Base-by-base conservation (phyloP, 2,797 vertebrate genomes). In the Sebastes dallii region DNA sequence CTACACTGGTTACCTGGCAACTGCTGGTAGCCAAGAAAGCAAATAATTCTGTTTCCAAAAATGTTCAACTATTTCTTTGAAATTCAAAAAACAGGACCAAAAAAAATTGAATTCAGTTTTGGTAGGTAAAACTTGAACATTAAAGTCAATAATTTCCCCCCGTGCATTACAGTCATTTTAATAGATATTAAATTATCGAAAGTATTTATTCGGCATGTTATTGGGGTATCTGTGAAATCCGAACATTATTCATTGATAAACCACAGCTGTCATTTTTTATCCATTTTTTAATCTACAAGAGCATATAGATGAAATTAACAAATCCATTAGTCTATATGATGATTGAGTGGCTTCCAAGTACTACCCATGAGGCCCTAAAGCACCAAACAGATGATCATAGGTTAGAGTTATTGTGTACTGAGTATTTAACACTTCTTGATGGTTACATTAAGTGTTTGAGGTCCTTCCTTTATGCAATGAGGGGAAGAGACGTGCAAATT, bases 401-500 rank as follows among this genome's bases (percentile, higher is more conserved):
- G 5, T 58, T 73, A 52, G n/a, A 66, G 6, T 76, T 25, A 59
- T 39, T 72, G 12, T 27, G 56, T 10, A 30, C 0, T 50, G 46
- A 50, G 46, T 20, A 20, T 50, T 50, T 50, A 50, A 50, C 46
- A 50, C 16, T 20, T 46, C 61, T 30, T 18, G 2, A 8, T 29
- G 27, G 54, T 88, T 79, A 65, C 24, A 62, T 42, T 42, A 54
- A 86, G 62, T 1, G 32, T 69, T 8, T 5, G 1, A 16, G 54
- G 52, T 73, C 25, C 12, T 50, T 70, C 36, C 6, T 20, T 78
- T 32, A 66, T 60, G 11, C 58, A 72, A 72, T n/a, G 12, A 73
- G 22, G 42, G 6, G 11, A 59, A 34, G 55, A 80, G 46, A 75
- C 61, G 39, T 6, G 32, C 25, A 75, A 78, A 79, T 74, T 29